Conservation (phyloP, 2,113 vertebrate species). For the Cyanoderma ruficeps region DNA sequence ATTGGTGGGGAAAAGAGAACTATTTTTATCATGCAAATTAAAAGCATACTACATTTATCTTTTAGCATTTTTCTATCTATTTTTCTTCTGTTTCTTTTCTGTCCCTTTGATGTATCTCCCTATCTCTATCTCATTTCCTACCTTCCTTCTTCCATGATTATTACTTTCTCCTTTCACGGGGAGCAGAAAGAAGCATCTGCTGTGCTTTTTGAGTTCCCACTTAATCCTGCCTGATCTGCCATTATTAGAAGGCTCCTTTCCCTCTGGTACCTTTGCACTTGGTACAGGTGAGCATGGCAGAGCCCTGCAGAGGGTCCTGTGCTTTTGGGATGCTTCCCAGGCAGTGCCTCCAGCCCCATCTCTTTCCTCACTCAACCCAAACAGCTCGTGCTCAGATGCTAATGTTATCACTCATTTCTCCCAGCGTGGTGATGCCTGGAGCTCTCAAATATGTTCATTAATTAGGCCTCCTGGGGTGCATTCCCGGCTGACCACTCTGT, state of each 20-base stretch:
- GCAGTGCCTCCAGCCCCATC: not conserved
- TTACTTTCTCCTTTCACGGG: not conserved
- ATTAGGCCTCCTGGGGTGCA: not conserved
- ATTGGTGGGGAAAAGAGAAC: slow-evolving; percentile 15
- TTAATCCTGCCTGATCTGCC: not conserved
- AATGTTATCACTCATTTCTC: not conserved
- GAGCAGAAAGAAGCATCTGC: not conserved
- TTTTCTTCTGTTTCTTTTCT: slow-evolving; percentile 17
- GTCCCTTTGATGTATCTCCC: not conserved
- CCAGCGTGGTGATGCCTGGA: not conserved
- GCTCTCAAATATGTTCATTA: slow-evolving; percentile 46
- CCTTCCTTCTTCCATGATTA: not conserved
- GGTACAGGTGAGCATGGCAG: not conserved
- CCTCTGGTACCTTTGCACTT: not conserved
- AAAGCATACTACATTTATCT: slow-evolving; percentile 18
- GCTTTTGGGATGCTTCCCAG: not conserved
- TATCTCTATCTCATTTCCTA: not conserved
- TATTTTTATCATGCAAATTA: slow-evolving; percentile 47
- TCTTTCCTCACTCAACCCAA: not conserved
- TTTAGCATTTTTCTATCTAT: not conserved
- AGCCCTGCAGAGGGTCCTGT: not conserved
- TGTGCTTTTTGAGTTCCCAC: not conserved
- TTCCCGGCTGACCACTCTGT: not conserved
- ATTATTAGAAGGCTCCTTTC: not conserved
- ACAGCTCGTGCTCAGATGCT: not conserved